Evolutionary conservation across 2,888 invertebrate species (phyloP), one percentile per base, ranked within the genome.

Genomic region (Nomada fucata): DNA sequence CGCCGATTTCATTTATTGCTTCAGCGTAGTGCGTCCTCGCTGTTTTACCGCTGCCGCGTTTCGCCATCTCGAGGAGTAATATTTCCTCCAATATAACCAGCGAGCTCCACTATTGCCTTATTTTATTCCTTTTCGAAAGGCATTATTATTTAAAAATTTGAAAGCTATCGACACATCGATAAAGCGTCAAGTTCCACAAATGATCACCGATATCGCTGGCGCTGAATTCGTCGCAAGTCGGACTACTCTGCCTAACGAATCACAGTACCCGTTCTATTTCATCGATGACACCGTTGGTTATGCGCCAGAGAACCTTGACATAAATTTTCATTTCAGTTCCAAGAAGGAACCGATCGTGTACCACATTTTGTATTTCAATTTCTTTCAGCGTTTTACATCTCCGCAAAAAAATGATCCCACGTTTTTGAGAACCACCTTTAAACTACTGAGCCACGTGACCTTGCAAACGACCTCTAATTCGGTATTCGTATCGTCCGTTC

Each of bases 381-480:
- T 57, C 29, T 29, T 47, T 18, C 9, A 26, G 1, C 10, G 52
- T 11, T 42, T 18, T 13, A 9, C 2, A 11, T 47, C 15, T 47
- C 15, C 47, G 47, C 47, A 7, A n/a, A 47, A 59, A 47, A 13
- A 77, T 68, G 73, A 67, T 63, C 26, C 29, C n/a, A 20, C 26
- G 44, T n/a, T 64, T 68, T 59, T 75, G 72, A 73, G 20, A 60
- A 83, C 68, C 55, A 69, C 72, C 71, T 76, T 79, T 75, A 73
- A 67, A 71, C 59, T 57, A 47, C 36, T 36, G 64, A 78, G 83
- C 87, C 92, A 92, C 92, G 92, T 92, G 93, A 93, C 93, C 93
- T 93, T 93, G 91, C 83, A 83, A 90, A 93, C 91, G 93, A 93
- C 93, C 93, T 93, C 91, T 92, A 84, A 90, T 82, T 84, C 77